Conservation (phyloP, 2,113 vertebrate genomes). For the Pseudois nayaur region DNA sequence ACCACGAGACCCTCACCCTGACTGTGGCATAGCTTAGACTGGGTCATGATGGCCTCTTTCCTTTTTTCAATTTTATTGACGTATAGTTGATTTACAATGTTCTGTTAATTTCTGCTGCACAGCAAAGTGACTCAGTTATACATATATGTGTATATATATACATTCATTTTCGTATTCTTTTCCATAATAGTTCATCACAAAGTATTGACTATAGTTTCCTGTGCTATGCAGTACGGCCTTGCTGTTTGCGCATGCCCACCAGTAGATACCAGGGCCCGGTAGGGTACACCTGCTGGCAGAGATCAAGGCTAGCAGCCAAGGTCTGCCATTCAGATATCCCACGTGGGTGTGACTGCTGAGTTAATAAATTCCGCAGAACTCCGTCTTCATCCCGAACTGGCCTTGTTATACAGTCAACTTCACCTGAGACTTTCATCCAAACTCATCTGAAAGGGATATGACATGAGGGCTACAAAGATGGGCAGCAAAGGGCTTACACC, state of each 20-base stretch:
- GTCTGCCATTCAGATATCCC: not conserved
- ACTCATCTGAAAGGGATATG: not conserved
- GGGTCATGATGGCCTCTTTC: not conserved
- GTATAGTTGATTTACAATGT: not conserved
- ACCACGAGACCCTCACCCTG: not conserved
- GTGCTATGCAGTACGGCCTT: not conserved
- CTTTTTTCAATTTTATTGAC: not conserved
- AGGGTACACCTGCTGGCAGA: not conserved
- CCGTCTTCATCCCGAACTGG: not conserved
- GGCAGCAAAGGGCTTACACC: not conserved
- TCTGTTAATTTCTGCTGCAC: not conserved
- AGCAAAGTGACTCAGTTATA: not conserved
- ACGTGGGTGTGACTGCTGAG: not conserved
- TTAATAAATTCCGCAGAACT: not conserved
- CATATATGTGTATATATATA: not conserved
- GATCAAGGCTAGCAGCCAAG: too few relatives aligned
- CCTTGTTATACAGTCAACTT: not conserved
- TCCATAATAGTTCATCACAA: not conserved
- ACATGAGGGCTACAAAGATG: not conserved
- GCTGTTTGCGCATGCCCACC: not conserved
- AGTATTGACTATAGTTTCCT: not conserved
- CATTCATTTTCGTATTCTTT: not conserved
- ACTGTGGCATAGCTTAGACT: not conserved
- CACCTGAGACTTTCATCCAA: not conserved
- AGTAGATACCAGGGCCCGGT: not conserved